phyloP scores from a whole-genome alignment of 2,888 invertebrate species.

The Prenolepis imparis region DNA sequence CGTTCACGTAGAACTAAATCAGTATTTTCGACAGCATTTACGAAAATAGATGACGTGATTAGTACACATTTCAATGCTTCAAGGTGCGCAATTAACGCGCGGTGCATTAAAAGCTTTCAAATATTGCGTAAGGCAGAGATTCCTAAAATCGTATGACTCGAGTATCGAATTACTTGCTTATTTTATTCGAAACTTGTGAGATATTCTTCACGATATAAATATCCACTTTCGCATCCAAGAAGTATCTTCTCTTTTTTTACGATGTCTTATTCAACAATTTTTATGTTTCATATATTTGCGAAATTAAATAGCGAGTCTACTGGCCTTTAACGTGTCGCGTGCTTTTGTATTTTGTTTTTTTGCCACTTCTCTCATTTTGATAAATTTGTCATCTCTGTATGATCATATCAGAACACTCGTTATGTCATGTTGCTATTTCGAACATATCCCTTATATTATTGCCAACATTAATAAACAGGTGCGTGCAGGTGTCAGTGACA shows the following conservation, averaged over 20 bases:
- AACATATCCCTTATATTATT: conserved; percentile 4
- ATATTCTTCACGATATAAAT: conserved; percentile 66
- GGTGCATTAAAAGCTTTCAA: conserved; percentile 43
- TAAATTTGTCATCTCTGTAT: conserved; percentile 1
- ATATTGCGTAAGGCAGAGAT: conserved; percentile 53
- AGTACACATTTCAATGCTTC: conserved; percentile 47
- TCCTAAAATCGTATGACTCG: conserved; percentile 6
- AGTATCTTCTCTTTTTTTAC: background rate
- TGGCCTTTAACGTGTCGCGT: background rate
- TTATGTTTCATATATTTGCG: background rate
- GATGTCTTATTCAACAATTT: background rate
- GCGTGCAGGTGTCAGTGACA: conserved; percentile 2
- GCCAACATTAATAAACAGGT: conserved; percentile 32
- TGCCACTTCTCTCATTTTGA: background rate
- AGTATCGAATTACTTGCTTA: conserved; percentile 68
- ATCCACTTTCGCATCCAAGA: background rate
- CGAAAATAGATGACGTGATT: conserved; percentile 77
- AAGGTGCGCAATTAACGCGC: conserved; percentile 14
- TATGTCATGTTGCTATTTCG: conserved; percentile 26
- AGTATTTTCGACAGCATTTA: conserved; percentile 78
- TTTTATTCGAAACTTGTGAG: conserved; percentile 46
- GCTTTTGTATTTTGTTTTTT: background rate
- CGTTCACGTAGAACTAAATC: conserved; percentile 64
- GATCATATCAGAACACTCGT: background rate
- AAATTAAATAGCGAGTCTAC: background rate